Conservation (phyloP, 2,113 vertebrate species). For the Cololabis saira region DNA sequence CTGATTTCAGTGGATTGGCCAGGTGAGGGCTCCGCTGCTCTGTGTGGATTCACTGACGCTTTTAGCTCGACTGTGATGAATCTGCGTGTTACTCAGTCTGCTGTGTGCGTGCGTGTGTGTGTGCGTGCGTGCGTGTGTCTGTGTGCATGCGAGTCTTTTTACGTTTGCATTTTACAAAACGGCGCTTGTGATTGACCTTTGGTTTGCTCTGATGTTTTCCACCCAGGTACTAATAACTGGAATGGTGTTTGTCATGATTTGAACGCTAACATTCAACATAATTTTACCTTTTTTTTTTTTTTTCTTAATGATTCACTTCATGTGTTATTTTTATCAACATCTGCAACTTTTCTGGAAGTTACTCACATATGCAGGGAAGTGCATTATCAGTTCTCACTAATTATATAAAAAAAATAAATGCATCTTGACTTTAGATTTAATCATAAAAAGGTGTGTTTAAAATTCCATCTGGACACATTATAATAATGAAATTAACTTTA, state of each 20-base stretch:
- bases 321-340: too few species aligned
- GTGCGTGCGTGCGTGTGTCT: constrained; percentile 15
- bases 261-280: constrained; percentile 36
- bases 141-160: too few species aligned
- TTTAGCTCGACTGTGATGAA: constrained; percentile 41
- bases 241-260: constrained; percentile 24
- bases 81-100: background rate
- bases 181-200: constrained; percentile 31
- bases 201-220: constrained; percentile 48
- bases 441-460: too few species aligned
- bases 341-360: too few species aligned
- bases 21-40: constrained; percentile 72
- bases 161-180: background rate
- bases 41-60: constrained; percentile 57
- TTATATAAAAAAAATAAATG: too few species aligned
- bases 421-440: too few species aligned
- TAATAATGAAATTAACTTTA: too few species aligned
- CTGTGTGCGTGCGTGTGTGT: constrained; percentile 23
- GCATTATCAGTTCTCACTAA: too few species aligned
- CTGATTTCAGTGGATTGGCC: constrained; percentile 80
- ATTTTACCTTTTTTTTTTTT: too few species aligned
- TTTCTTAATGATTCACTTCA: too few species aligned
- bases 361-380: too few species aligned
- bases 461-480: too few species aligned
- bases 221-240: constrained; percentile 52